Percentiles rank a stretch among this genome's conserved stretches.
These are phyloP conservation scores for Glaucidium brasilianum DNA, from an alignment of 2,113 vertebrate genomes.

Conservation along the genomic window DNA sequence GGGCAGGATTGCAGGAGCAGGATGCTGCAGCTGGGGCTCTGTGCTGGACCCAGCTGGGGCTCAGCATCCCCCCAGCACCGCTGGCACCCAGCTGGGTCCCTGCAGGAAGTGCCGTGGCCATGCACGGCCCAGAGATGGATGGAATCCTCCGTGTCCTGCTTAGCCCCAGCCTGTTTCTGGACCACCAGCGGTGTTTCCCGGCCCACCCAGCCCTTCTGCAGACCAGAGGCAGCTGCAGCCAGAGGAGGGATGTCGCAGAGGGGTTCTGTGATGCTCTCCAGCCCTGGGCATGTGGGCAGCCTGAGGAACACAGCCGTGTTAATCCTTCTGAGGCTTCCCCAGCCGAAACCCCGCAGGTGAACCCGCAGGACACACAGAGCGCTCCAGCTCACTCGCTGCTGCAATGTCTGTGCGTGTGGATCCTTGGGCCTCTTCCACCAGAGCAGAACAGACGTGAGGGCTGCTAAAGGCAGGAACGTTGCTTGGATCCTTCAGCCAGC, in stretches of 20 bases:
- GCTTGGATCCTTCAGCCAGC: not conserved
- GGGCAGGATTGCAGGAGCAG: not conserved
- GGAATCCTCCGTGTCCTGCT: not conserved
- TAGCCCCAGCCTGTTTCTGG: not conserved
- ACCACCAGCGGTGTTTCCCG: not conserved
- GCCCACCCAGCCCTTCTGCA: not conserved
- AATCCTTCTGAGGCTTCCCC: not conserved
- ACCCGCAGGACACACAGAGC: not conserved
- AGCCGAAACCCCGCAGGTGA: not conserved
- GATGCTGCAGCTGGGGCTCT: not conserved
- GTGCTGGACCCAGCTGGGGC: not conserved
- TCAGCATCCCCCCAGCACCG: not conserved
- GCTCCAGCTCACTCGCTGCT: not conserved
- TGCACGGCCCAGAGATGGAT: not conserved
- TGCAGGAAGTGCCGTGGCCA: accelerated
- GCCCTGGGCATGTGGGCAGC: not conserved
- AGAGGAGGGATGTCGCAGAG: not conserved
- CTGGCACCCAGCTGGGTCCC: not conserved
- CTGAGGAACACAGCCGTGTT: not conserved
- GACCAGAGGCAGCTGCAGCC: slow-evolving; percentile 39
- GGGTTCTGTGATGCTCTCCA: not conserved
- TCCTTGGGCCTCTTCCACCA: accelerated
- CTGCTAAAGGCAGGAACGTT: not conserved
- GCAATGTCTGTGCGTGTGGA: not conserved
- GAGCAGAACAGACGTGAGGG: not conserved